These are phyloP conservation scores for Odontamblyopus lacepedii DNA, from an alignment of 2,797 vertebrate species.

Conservation along the genomic window DNA sequence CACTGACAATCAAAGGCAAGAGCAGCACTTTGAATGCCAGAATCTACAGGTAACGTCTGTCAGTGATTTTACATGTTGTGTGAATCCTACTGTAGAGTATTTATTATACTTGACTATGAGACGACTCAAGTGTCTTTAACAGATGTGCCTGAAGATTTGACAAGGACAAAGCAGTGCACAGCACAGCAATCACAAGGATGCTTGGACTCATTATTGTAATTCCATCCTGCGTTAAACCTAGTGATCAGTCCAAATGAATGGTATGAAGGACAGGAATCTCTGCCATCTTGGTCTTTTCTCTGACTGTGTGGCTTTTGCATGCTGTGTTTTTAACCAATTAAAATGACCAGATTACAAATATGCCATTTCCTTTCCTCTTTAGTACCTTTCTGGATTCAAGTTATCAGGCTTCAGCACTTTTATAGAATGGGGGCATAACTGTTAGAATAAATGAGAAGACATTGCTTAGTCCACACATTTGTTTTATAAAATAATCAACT, in stretches of 20 bases:
- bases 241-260: constrained; percentile 26
- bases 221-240: constrained; percentile 21
- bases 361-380: constrained; percentile 35
- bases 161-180: constrained; percentile 23
- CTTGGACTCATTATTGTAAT: constrained; percentile 26
- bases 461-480: constrained; percentile 26
- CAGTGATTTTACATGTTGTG: constrained; percentile 26
- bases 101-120: constrained; percentile 28
- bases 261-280: constrained; percentile 25
- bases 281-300: constrained; percentile 52
- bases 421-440: neutral
- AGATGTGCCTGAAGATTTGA: constrained; percentile 64
- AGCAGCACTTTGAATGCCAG: constrained; percentile 30
- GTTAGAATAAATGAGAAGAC: neutral
- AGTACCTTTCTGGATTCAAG: neutral
- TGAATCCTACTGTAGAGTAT: constrained; percentile 34
- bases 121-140: constrained; percentile 66
- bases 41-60: constrained; percentile 20
- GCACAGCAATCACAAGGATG: constrained; percentile 23
- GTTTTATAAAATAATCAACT: constrained; percentile 62
- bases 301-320: constrained; percentile 73
- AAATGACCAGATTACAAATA: constrained; percentile 62
- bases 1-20: constrained; percentile 50
- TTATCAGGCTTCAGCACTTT: neutral
- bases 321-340: constrained; percentile 76